Conservation (phyloP, 92 coral and sea anemone species). For the Scolanthus callimorphus region DNA sequence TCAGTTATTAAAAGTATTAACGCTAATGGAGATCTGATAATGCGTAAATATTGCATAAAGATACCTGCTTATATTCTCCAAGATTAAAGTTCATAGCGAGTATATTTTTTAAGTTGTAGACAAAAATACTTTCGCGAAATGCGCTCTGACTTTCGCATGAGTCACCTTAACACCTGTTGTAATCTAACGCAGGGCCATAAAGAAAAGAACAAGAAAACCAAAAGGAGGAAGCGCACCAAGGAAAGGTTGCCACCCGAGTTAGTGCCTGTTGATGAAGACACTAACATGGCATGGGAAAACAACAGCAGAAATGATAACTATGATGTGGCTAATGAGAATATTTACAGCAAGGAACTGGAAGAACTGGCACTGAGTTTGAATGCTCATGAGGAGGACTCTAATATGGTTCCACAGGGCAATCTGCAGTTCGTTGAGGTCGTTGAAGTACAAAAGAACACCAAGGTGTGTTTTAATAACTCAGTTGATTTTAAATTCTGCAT, state of each 20-base stretch:
- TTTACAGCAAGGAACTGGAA: slow-evolving; percentile 64
- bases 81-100: no score
- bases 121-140: no score
- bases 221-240: slow-evolving; percentile 65
- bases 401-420: slow-evolving; percentile 35
- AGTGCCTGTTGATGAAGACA: slow-evolving; percentile 87
- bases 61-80: no score
- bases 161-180: no score
- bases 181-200: no score
- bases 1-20: no score
- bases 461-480: no score
- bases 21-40: no score
- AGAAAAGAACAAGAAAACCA: slow-evolving; percentile 77
- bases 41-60: no score
- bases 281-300: slow-evolving; percentile 87
- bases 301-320: slow-evolving; percentile 54
- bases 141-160: no score
- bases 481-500: no score
- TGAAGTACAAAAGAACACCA: slow-evolving; percentile 75
- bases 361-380: slow-evolving; percentile 40
- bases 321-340: slow-evolving; percentile 72
- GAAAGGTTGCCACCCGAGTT: slow-evolving; percentile 39
- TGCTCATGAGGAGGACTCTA: slow-evolving; percentile 24
- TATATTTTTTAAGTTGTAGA: no score
- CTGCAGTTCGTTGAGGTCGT: slow-evolving; percentile 92